A percentile compares a stretch with the other conserved stretches of the same genome.
These are phyloP conservation scores for Pycnomerus fuliginosus DNA, from an alignment of 2,888 invertebrate genomes.

Conservation along the genomic window DNA sequence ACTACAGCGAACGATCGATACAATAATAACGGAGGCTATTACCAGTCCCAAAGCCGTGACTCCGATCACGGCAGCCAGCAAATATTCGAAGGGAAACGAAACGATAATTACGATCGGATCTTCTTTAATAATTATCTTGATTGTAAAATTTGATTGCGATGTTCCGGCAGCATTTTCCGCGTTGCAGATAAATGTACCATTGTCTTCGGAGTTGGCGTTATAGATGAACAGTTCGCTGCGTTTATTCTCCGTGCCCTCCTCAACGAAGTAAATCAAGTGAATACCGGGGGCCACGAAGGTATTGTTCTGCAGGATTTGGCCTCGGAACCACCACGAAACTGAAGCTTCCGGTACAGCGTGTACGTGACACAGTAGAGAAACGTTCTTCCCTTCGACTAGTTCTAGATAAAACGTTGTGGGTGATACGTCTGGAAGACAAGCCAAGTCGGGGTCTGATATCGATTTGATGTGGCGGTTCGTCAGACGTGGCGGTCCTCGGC, in stretches of 20 bases:
- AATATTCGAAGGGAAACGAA: constrained; percentile 66
- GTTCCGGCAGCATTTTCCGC: constrained; percentile 83
- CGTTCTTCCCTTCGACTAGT: constrained; percentile 77
- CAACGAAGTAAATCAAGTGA: constrained; percentile 69
- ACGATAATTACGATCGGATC: constrained; percentile 67
- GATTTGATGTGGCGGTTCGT: constrained; percentile 68
- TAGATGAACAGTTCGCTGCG: constrained; percentile 77
- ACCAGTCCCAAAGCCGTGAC: constrained; percentile 63
- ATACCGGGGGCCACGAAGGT: constrained; percentile 66
- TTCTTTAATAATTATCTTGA: constrained; percentile 72
- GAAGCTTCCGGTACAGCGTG: constrained; percentile 80
- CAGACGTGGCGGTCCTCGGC: constrained; percentile 69
- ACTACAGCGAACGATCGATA: constrained; percentile 45
- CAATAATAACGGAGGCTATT: constrained; percentile 65
- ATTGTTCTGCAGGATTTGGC: constrained; percentile 76
- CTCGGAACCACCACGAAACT: constrained; percentile 81
- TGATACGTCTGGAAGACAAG: constrained; percentile 77
- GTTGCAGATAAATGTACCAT: constrained; percentile 82
- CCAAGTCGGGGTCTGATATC: constrained; percentile 67
- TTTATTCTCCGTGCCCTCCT: constrained; percentile 72
- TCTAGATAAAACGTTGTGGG: constrained; percentile 76
- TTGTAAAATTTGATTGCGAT: constrained; percentile 77
- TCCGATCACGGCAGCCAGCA: constrained; percentile 66
- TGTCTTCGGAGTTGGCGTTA: constrained; percentile 75
- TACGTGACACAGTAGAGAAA: constrained; percentile 77